These are phyloP conservation scores for Tribolium freemani DNA, from an alignment of 2,888 invertebrate species.

Conservation along the genomic window DNA sequence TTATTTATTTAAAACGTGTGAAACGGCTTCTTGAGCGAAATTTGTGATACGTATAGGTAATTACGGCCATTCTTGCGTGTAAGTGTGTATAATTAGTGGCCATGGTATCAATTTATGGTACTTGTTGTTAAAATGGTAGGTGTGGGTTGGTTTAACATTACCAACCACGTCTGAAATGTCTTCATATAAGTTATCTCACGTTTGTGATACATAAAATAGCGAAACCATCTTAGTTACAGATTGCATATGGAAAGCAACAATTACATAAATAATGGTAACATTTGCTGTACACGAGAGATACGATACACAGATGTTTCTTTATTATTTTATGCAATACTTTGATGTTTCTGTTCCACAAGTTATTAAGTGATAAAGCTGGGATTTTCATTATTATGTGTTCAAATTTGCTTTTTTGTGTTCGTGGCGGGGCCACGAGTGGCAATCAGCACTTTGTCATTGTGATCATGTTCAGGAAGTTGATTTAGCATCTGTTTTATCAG, in stretches of 20 bases:
- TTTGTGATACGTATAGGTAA: background rate
- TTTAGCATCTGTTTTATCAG: too few relatives aligned
- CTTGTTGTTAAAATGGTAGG: slow-evolving; percentile 1
- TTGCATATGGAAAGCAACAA: slow-evolving; percentile 18
- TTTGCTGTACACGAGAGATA: slow-evolving; percentile 4
- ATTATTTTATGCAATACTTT: slow-evolving; percentile 12
- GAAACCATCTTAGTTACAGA: slow-evolving; percentile 29
- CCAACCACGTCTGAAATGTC: slow-evolving; percentile 19
- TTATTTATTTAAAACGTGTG: background rate
- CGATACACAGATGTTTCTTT: slow-evolving; percentile 15
- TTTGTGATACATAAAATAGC: slow-evolving; percentile 16
- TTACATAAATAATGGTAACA: slow-evolving; percentile 30
- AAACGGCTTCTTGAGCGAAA: background rate
- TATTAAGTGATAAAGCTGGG: background rate
- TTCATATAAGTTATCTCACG: slow-evolving; percentile 31
- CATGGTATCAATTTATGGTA: slow-evolving; percentile 3
- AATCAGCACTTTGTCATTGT: too few relatives aligned
- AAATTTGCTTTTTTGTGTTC: too few relatives aligned
- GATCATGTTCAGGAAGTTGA: too few relatives aligned
- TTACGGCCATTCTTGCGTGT: background rate
- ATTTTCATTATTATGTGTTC: background rate
- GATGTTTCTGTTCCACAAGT: slow-evolving; percentile 1
- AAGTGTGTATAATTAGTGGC: slow-evolving; percentile 2
- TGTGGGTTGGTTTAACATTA: slow-evolving; percentile 18
- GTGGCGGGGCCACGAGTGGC: too few relatives aligned